Conservation (phyloP, 23 tunicate genomes). For the Botrylloides violaceus region DNA sequence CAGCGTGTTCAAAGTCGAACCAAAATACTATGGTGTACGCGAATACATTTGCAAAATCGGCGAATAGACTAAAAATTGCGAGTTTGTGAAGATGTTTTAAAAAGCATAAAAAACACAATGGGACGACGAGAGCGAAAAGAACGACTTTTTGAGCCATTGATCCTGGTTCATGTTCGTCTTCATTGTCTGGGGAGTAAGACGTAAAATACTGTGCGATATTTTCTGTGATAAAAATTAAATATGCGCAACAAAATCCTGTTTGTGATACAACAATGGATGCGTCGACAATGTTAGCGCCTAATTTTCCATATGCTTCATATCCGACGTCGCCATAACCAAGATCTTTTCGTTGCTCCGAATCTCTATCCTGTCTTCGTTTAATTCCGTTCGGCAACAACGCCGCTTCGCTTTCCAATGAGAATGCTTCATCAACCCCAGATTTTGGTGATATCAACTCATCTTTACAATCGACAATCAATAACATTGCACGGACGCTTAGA, state of each 20-base stretch:
- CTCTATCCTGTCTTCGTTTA: not conserved
- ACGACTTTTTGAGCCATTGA: slow-evolving; percentile 31
- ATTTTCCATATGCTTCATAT: slow-evolving; percentile 63
- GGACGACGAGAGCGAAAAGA: slow-evolving; percentile 44
- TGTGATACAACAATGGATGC: slow-evolving; percentile 86
- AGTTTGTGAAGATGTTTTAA: slow-evolving; percentile 84
- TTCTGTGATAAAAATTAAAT: slow-evolving; percentile 89
- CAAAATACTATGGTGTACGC: slow-evolving; percentile 95
- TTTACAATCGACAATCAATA: slow-evolving; percentile 80
- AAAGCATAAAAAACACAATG: slow-evolving; percentile 78
- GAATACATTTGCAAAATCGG: slow-evolving; percentile 93
- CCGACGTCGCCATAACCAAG: slow-evolving; percentile 95
- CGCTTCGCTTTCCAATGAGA: slow-evolving; percentile 14
- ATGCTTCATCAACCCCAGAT: slow-evolving; percentile 5
- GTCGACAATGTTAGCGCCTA: slow-evolving; percentile 74
- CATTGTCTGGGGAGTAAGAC: not conserved
- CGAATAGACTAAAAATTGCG: slow-evolving; percentile 74
- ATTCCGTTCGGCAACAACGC: slow-evolving; percentile 15
- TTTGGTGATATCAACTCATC: slow-evolving; percentile 28
- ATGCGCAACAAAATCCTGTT: slow-evolving; percentile 94
- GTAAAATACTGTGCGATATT: slow-evolving; percentile 69
- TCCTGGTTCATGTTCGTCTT: slow-evolving; percentile 22
- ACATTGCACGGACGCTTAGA: slow-evolving; percentile 84
- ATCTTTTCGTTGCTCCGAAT: slow-evolving; percentile 24
- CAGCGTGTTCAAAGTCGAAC: slow-evolving; percentile 95